phyloP scores from a whole-genome alignment of 1,140 invertebrate genomes.

The Eciton burchellii region DNA sequence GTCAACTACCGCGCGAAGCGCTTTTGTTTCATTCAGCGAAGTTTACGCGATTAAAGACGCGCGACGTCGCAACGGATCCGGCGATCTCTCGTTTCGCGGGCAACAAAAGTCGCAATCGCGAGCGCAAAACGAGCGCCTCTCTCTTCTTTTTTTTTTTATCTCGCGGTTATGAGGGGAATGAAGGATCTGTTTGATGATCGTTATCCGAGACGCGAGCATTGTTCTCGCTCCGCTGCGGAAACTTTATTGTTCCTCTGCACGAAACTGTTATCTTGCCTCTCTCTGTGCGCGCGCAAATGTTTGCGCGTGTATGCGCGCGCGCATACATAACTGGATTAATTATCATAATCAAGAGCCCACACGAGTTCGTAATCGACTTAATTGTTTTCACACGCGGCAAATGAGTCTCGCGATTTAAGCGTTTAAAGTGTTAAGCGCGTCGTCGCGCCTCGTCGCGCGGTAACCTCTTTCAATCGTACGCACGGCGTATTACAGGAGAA shows the following conservation, averaged over 20 bases:
- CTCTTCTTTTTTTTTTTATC: slow-evolving; percentile 5
- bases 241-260: slow-evolving; percentile 46
- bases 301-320: too few species aligned
- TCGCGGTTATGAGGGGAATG: neutral
- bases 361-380: slow-evolving; percentile 59
- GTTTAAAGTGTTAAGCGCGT: slow-evolving; percentile 32
- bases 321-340: slow-evolving; percentile 46
- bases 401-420: slow-evolving; percentile 46
- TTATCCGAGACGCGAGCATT: slow-evolving; percentile 1
- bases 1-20: too few species aligned
- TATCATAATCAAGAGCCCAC: slow-evolving; percentile 58
- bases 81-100: slow-evolving; percentile 50
- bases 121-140: slow-evolving; percentile 31
- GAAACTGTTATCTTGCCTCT: slow-evolving; percentile 32
- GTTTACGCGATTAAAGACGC: slow-evolving; percentile 47
- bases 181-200: slow-evolving; percentile 16
- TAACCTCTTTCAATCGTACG: too few species aligned
- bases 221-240: slow-evolving; percentile 22
- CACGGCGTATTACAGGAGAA: too few species aligned
- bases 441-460: neutral
- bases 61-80: slow-evolving; percentile 31
- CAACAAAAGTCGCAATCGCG: slow-evolving; percentile 44
- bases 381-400: slow-evolving; percentile 26
- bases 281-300: too few species aligned
- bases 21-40: slow-evolving; percentile 10